A percentile compares a stretch with the other conserved stretches of the same genome.
These are phyloP conservation scores for Drepana falcataria DNA, from an alignment of 2,888 invertebrate species.

Conservation along the genomic window DNA sequence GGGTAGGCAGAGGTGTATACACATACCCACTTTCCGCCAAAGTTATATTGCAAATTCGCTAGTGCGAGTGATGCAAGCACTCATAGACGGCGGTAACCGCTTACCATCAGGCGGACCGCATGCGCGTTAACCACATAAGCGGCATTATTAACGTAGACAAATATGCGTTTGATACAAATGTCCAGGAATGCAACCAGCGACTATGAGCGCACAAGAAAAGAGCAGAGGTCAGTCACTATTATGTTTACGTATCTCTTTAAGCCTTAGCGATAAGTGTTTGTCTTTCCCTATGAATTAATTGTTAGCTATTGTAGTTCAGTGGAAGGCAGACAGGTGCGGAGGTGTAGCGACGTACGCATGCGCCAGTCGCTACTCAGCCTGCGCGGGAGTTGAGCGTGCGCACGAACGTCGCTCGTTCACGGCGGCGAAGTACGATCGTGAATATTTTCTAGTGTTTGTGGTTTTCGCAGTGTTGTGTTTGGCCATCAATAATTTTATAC, in stretches of 20 bases:
- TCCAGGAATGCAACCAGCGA: too few species aligned
- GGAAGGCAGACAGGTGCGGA: slow-evolving; percentile 54
- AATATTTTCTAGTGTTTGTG: neutral
- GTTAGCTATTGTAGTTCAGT: slow-evolving; percentile 70
- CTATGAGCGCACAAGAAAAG: too few species aligned
- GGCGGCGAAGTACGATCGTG: slow-evolving; percentile 18
- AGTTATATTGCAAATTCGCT: too few species aligned
- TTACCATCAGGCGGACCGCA: too few species aligned
- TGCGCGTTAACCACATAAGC: too few species aligned
- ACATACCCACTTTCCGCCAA: too few species aligned
- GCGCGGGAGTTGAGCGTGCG: slow-evolving; percentile 56
- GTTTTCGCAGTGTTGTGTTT: slow-evolving; percentile 16
- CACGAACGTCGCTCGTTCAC: slow-evolving; percentile 18
- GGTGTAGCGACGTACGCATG: slow-evolving; percentile 29
- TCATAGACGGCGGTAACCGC: too few species aligned
- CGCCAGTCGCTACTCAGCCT: slow-evolving; percentile 54
- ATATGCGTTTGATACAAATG: too few species aligned
- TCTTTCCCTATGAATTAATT: slow-evolving; percentile 39
- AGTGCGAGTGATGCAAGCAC: too few species aligned
- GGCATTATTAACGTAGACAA: too few species aligned
- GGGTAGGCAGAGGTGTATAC: too few species aligned
- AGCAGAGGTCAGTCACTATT: too few species aligned
- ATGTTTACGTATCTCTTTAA: slow-evolving; percentile 4
- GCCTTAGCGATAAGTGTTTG: slow-evolving; percentile 28
- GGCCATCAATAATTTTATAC: slow-evolving; percentile 5